Evolutionary conservation across 2,888 invertebrate genomes (phyloP).

Genomic region (Tetranychus piercei): DNA sequence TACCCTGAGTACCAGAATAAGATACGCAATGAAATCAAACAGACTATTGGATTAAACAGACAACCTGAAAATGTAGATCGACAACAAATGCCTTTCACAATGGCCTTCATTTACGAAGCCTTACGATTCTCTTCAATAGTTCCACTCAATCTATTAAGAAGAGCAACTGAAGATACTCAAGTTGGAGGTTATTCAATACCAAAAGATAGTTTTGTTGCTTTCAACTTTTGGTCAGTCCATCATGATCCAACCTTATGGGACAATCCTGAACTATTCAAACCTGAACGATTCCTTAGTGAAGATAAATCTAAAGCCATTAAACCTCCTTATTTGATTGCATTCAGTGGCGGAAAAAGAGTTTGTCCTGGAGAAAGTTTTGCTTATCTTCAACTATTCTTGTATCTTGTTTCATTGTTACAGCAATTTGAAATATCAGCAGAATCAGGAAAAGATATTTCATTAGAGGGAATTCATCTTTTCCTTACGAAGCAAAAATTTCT

Average conservation of each 20-base stretch:
- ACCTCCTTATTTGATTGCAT: slow-evolving; percentile 2
- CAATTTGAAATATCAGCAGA: neutral
- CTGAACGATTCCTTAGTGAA: slow-evolving; percentile 8
- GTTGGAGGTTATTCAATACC: neutral
- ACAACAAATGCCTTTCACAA: neutral
- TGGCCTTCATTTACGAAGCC: neutral
- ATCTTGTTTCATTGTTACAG: neutral
- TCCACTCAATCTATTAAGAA: neutral
- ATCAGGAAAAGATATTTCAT: neutral
- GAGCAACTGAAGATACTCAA: neutral
- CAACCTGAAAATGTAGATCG: neutral
- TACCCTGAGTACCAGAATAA: neutral
- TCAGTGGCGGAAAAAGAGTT: slow-evolving; percentile 12
- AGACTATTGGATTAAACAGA: neutral
- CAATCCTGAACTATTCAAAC: slow-evolving; percentile 12
- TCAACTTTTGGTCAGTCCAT: neutral
- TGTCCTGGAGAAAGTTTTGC: slow-evolving; percentile 17
- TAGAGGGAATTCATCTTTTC: neutral
- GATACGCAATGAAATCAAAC: neutral
- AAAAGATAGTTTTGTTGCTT: neutral
- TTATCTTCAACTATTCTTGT: neutral
- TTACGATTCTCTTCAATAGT: neutral
- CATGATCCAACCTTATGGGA: neutral
- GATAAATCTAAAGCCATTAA: neutral
- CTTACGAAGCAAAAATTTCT: no score